phyloP scores from a whole-genome alignment of 2,797 vertebrate species.

The Catostomus latipinnis region DNA sequence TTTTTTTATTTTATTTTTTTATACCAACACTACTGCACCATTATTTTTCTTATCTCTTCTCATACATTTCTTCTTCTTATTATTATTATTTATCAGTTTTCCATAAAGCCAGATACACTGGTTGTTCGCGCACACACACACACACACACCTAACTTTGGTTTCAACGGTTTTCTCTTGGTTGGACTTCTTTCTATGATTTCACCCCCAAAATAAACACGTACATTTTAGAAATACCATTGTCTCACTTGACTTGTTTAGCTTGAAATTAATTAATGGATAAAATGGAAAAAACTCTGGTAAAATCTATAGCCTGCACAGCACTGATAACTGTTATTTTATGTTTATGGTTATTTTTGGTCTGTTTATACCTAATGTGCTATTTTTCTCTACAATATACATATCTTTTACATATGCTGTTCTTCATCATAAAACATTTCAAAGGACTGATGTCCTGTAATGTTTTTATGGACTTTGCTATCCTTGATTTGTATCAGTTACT shows the following conservation, averaged over 20 bases:
- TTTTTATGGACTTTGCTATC: constrained; percentile 22
- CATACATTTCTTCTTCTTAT: neutral
- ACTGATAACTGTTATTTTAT: constrained; percentile 25
- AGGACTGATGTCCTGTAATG: neutral
- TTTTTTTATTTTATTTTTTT: neutral
- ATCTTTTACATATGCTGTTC: constrained; percentile 7
- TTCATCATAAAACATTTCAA: constrained; percentile 25
- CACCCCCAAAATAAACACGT: too few relatives aligned
- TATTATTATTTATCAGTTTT: constrained; percentile 1
- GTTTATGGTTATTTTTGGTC: neutral
- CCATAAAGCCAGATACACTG: neutral
- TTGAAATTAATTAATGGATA: neutral
- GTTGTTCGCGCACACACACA: too few relatives aligned
- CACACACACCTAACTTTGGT: too few relatives aligned
- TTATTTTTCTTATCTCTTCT: constrained; percentile 7
- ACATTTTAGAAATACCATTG: too few relatives aligned
- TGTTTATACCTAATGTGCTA: constrained; percentile 7
- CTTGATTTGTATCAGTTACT: constrained; percentile 2
- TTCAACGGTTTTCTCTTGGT: too few relatives aligned
- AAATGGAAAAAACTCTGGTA: neutral
- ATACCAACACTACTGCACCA: neutral
- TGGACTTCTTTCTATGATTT: too few relatives aligned
- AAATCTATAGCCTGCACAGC: constrained; percentile 34
- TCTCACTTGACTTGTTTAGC: too few relatives aligned
- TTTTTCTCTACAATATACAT: constrained; percentile 11